phyloP scores from a whole-genome alignment of 1,140 invertebrate genomes.

The Drosophila littoralis region DNA sequence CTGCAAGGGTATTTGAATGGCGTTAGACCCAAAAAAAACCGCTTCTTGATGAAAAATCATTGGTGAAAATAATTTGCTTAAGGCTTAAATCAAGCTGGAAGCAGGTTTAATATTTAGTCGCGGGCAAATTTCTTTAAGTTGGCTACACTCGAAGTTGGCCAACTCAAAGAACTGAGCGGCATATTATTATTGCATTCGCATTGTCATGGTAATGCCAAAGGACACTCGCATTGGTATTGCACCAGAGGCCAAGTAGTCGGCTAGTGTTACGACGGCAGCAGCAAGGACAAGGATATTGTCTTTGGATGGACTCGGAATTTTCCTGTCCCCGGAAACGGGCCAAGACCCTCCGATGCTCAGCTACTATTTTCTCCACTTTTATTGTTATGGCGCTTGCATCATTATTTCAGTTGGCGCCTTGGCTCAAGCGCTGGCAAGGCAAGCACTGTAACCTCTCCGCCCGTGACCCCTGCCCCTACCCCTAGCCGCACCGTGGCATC shows the following conservation, averaged over 20 bases:
- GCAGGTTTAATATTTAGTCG: neutral
- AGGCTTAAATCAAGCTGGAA: neutral
- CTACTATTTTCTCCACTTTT: constrained; percentile 55
- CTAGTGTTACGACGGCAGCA: constrained; percentile 6
- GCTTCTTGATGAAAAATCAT: too few relatives aligned
- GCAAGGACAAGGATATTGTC: constrained; percentile 46
- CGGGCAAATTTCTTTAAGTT: neutral
- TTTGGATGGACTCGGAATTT: constrained; percentile 44
- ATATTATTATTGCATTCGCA: constrained; percentile 36
- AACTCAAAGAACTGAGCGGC: neutral
- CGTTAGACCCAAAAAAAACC: too few relatives aligned
- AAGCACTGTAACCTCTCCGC: constrained; percentile 1
- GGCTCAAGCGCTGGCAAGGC: constrained; percentile 34
- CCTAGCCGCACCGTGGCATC: neutral
- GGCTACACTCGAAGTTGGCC: constrained; percentile 14
- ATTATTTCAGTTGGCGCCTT: constrained; percentile 81
- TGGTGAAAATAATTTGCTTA: neutral
- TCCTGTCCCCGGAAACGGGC: neutral
- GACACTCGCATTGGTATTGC: constrained; percentile 3
- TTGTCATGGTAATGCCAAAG: constrained; percentile 29
- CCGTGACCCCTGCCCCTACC: constrained; percentile 4
- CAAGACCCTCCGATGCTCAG: neutral
- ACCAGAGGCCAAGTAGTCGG: constrained; percentile 1
- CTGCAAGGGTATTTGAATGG: neutral
- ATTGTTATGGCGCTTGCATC: constrained; percentile 80